Percentiles rank a stretch among this genome's conserved stretches.
Conservation (phyloP, 2,797 vertebrate genomes). For the Propithecus deckenii region DNA sequence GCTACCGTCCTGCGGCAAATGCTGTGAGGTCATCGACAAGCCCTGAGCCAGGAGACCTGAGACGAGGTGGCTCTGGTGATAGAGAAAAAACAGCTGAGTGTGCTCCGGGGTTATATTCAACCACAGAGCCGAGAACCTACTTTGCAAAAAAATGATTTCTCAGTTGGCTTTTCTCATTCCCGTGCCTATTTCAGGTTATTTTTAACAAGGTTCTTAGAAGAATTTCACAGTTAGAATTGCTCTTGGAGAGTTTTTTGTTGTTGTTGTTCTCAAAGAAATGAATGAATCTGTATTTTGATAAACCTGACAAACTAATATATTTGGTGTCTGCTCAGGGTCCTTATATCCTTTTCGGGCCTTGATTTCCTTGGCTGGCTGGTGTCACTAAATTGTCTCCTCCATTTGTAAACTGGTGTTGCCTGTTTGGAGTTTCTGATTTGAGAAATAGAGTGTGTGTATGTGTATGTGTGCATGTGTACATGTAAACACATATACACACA, state of each 20-base stretch:
- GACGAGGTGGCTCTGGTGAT: background rate
- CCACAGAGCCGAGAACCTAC: background rate
- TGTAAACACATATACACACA: background rate
- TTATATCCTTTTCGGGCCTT: background rate
- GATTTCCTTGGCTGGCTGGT: background rate
- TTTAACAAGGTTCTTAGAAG: conserved; percentile 52
- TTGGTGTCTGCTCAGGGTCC: background rate
- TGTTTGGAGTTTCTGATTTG: conserved; percentile 19
- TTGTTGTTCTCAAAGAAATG: conserved; percentile 19
- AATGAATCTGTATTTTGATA: conserved; percentile 44
- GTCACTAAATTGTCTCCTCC: background rate
- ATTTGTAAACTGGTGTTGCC: background rate
- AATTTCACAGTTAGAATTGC: conserved; percentile 54
- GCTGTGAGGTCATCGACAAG: background rate
- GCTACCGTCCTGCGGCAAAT: background rate
- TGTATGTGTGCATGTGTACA: background rate
- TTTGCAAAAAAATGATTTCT: conserved; percentile 3
- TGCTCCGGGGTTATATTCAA: background rate
- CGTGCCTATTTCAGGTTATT: conserved; percentile 2
- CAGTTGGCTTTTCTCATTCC: conserved; percentile 11
- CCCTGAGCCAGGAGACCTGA: background rate
- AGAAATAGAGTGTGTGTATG: background rate
- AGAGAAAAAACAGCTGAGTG: background rate
- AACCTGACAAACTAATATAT: conserved; percentile 52
- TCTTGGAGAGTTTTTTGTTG: conserved; percentile 24